Percentiles rank a stretch among this genome's conserved stretches.
Conservation (phyloP, 1,140 invertebrate genomes). For the Phenacoccus solenopsis region DNA sequence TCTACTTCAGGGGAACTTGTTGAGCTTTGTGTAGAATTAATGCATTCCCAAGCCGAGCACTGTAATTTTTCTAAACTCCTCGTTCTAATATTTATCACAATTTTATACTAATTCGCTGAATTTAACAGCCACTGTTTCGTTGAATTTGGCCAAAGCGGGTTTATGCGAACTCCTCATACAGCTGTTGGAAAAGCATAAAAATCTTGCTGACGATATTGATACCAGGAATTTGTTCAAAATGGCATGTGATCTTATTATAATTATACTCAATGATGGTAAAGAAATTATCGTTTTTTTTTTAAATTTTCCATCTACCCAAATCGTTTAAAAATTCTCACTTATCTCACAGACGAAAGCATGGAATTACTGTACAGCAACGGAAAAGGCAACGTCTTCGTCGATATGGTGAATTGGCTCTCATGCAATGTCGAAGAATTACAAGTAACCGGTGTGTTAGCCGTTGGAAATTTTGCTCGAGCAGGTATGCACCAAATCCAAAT, state of each 20-base stretch:
- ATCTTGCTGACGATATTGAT: slow-evolving; percentile 47
- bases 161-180: slow-evolving; percentile 60
- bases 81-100: neutral
- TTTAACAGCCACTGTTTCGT: slow-evolving; percentile 64
- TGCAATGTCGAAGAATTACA: slow-evolving; percentile 57
- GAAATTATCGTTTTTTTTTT: slow-evolving; percentile 23
- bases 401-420: slow-evolving; percentile 62
- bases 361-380: slow-evolving; percentile 57
- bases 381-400: slow-evolving; percentile 53
- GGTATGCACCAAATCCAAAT: slow-evolving; percentile 31
- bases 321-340: neutral
- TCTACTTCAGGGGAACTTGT: slow-evolving; percentile 51
- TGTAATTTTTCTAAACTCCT: slow-evolving; percentile 36
- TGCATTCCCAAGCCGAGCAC: slow-evolving; percentile 60
- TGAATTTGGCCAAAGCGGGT: slow-evolving; percentile 54
- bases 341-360: slow-evolving; percentile 68
- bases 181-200: slow-evolving; percentile 56
- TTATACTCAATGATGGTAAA: slow-evolving; percentile 74
- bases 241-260: slow-evolving; percentile 70
- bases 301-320: neutral
- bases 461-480: slow-evolving; percentile 79
- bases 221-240: slow-evolving; percentile 60
- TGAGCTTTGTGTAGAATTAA: slow-evolving; percentile 58
- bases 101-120: no score
- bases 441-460: slow-evolving; percentile 64